Conservation (phyloP, 2,888 invertebrate species). For the Trisateles emortualis region DNA sequence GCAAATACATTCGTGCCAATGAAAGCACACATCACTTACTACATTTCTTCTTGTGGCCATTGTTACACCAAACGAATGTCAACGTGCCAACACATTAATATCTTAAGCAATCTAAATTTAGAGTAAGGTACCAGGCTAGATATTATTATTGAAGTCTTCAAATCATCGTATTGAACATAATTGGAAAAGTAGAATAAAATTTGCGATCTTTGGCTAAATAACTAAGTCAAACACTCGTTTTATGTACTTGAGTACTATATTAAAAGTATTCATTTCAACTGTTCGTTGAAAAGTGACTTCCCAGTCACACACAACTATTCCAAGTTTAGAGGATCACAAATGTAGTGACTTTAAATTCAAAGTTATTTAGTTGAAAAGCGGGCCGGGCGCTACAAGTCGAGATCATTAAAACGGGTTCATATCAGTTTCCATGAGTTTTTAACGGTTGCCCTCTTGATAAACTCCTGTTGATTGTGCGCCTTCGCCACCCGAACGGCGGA, state of each 20-base stretch:
- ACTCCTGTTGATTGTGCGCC: constrained; percentile 63
- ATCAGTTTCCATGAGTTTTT: constrained; percentile 69
- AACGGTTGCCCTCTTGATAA: constrained; percentile 73
- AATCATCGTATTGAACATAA: not conserved
- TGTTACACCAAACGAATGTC: constrained; percentile 49
- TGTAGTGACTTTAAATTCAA: not conserved
- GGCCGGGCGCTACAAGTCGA: constrained; percentile 49
- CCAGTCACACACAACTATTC: constrained; percentile 1
- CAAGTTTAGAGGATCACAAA: not conserved
- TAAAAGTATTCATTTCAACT: not conserved
- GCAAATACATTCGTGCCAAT: constrained; percentile 59
- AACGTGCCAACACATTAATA: constrained; percentile 66
- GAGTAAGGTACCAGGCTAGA: constrained; percentile 50
- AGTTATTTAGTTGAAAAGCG: constrained; percentile 40
- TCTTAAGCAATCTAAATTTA: constrained; percentile 48
- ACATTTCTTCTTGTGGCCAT: constrained; percentile 50
- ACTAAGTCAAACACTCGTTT: too few relatives aligned
- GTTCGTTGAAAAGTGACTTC: not conserved
- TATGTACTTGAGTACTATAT: too few relatives aligned
- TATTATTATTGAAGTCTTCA: constrained; percentile 33
- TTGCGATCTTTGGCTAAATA: too few relatives aligned
- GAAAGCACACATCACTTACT: constrained; percentile 54
- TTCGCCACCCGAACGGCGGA: constrained; percentile 62
- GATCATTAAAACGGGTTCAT: constrained; percentile 52
- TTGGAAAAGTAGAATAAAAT: too few relatives aligned